These are phyloP conservation scores for Chironomus striatipennis DNA, from an alignment of 1,140 invertebrate species.

Conservation along the genomic window DNA sequence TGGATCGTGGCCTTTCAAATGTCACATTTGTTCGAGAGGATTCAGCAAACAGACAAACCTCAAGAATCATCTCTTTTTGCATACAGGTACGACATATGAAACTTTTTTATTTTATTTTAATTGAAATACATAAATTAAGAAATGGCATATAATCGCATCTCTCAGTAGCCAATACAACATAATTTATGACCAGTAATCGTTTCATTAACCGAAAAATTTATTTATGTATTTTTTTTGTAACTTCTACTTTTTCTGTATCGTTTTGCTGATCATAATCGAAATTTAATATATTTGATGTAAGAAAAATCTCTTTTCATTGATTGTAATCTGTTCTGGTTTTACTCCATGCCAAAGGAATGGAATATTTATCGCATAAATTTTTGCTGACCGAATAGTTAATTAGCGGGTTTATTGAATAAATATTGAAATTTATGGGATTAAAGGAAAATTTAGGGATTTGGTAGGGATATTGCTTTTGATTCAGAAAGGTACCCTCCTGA, in stretches of 20 bases:
- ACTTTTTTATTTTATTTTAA: slow-evolving; percentile 21
- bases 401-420: too few relatives aligned
- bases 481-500: too few relatives aligned
- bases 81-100: slow-evolving; percentile 39
- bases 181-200: background rate
- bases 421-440: too few relatives aligned
- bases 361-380: too few relatives aligned
- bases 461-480: too few relatives aligned
- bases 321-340: background rate
- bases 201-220: background rate
- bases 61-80: slow-evolving; percentile 70
- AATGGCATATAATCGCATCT: background rate
- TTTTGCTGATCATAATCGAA: background rate
- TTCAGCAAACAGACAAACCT: slow-evolving; percentile 80
- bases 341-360: too few relatives aligned
- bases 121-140: slow-evolving; percentile 21
- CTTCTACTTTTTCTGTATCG: too few relatives aligned
- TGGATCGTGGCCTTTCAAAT: slow-evolving; percentile 74
- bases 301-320: background rate
- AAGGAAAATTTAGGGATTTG: too few relatives aligned
- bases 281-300: background rate
- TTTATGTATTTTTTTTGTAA: too few relatives aligned
- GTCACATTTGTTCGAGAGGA: slow-evolving; percentile 66
- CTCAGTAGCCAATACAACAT: background rate
- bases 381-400: too few relatives aligned